Conservation (phyloP, 2,888 invertebrate species). For the Ormyrus pomaceus region DNA sequence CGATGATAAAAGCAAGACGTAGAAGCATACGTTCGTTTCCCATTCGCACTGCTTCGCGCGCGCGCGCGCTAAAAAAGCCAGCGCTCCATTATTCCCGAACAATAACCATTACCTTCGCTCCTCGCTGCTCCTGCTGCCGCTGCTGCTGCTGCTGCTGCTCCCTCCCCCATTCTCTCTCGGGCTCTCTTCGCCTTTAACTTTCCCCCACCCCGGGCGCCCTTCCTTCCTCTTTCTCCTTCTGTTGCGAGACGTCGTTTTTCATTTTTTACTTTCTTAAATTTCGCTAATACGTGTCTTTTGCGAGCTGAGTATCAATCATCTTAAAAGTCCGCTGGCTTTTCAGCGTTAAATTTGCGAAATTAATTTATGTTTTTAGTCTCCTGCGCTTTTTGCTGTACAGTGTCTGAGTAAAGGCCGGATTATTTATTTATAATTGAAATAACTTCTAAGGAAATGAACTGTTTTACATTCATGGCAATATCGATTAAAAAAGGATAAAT, state of each 20-base stretch:
- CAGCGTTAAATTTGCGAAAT: background rate
- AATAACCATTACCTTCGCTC: conserved; percentile 52
- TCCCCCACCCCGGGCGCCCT: background rate
- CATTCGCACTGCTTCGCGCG: conserved; percentile 19
- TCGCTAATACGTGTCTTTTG: conserved; percentile 1
- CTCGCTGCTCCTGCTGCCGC: conserved; percentile 21
- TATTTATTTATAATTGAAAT: too few relatives aligned
- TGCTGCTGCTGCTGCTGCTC: conserved; percentile 10
- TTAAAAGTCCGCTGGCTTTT: background rate
- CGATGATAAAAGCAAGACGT: conserved; percentile 56
- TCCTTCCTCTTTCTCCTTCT: background rate
- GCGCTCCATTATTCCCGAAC: conserved; percentile 52
- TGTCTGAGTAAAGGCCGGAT: too few relatives aligned
- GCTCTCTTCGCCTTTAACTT: background rate
- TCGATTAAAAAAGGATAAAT: too few relatives aligned
- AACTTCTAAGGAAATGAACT: too few relatives aligned
- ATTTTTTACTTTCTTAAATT: conserved; percentile 24
- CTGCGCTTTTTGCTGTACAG: too few relatives aligned
- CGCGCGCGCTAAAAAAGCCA: conserved; percentile 45
- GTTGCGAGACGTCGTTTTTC: background rate
- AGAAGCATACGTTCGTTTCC: conserved; percentile 52
- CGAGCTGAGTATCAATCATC: conserved; percentile 3
- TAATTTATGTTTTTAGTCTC: too few relatives aligned
- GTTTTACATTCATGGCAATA: too few relatives aligned
- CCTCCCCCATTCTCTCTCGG: conserved; percentile 3